These are phyloP conservation scores for Pangasianodon gigas DNA, from an alignment of 2,113 vertebrate species.

Conservation along the genomic window DNA sequence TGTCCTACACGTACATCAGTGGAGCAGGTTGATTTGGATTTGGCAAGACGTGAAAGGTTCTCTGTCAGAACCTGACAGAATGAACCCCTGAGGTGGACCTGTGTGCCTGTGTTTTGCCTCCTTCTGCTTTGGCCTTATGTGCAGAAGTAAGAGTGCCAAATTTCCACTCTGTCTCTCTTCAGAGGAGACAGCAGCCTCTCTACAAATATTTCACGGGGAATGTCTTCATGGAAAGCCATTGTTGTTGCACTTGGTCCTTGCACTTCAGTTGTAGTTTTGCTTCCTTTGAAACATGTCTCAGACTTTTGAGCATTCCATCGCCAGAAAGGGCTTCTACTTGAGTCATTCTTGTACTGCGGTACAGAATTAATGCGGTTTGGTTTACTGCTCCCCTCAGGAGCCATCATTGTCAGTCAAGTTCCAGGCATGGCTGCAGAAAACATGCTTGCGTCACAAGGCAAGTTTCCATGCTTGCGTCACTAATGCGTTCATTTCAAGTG, in stretches of 20 bases:
- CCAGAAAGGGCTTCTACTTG: slow-evolving; percentile 65
- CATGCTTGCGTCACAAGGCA: slow-evolving; percentile 6
- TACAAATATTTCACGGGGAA: slow-evolving; percentile 9
- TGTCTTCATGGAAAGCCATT: slow-evolving; percentile 38
- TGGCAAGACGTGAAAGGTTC: slow-evolving; percentile 15
- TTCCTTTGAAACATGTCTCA: slow-evolving; percentile 49
- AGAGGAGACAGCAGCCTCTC: slow-evolving; percentile 53
- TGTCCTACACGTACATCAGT: slow-evolving; percentile 17
- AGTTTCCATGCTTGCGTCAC: not conserved
- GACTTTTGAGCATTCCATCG: slow-evolving; percentile 68
- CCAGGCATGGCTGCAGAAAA: slow-evolving; percentile 46
- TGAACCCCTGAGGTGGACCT: slow-evolving; percentile 17
- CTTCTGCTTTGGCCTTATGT: slow-evolving; percentile 69
- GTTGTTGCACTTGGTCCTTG: slow-evolving; percentile 51
- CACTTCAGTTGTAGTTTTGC: slow-evolving; percentile 58
- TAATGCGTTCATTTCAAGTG: slow-evolving; percentile 7
- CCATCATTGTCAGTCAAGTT: slow-evolving; percentile 38
- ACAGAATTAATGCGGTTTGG: slow-evolving; percentile 26
- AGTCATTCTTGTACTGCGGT: slow-evolving; percentile 52
- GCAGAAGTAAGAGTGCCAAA: slow-evolving; percentile 67
- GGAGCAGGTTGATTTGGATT: slow-evolving; percentile 33
- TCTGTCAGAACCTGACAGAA: slow-evolving; percentile 13
- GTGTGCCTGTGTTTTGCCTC: slow-evolving; percentile 33
- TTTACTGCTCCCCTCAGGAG: slow-evolving; percentile 49
- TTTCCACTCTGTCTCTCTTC: slow-evolving; percentile 55